A percentile compares a stretch with the other conserved stretches of the same genome.
Conservation (phyloP, 1,140 invertebrate species). For the Sinella curviseta region DNA sequence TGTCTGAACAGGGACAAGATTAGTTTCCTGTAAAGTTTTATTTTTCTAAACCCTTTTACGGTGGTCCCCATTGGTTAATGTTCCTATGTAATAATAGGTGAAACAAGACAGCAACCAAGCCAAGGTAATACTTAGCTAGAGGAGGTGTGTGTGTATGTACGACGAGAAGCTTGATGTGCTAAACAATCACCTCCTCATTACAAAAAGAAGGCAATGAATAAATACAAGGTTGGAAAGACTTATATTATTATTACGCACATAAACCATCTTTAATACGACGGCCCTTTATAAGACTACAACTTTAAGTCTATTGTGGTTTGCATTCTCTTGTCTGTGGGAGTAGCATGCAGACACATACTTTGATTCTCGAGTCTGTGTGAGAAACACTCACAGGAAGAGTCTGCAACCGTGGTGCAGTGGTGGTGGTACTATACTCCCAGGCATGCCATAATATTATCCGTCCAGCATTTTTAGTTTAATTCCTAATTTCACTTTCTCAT, state of each 20-base stretch:
- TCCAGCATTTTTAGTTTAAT: not conserved
- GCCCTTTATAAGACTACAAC: too few relatives aligned
- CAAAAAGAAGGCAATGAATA: not conserved
- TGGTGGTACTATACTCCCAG: not conserved
- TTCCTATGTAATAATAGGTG: not conserved
- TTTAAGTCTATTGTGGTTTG: too few relatives aligned
- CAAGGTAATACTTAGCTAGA: not conserved
- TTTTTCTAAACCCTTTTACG: not conserved
- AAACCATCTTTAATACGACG: too few relatives aligned
- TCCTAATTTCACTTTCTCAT: conserved; percentile 18
- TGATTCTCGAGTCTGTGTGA: too few relatives aligned
- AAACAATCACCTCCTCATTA: not conserved
- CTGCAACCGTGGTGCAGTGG: too few relatives aligned
- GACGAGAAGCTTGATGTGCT: not conserved
- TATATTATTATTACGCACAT: too few relatives aligned
- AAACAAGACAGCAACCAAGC: not conserved
- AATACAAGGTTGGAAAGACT: too few relatives aligned
- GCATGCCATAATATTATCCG: not conserved
- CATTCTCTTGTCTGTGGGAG: not conserved
- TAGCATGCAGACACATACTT: too few relatives aligned
- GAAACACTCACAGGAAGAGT: too few relatives aligned
- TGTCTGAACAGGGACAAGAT: not conserved
- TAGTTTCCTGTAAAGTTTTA: not conserved
- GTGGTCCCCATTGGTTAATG: not conserved
- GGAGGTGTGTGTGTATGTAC: not conserved